Conservation (phyloP, 2,888 invertebrate species). For the Cephus nigrinus region DNA sequence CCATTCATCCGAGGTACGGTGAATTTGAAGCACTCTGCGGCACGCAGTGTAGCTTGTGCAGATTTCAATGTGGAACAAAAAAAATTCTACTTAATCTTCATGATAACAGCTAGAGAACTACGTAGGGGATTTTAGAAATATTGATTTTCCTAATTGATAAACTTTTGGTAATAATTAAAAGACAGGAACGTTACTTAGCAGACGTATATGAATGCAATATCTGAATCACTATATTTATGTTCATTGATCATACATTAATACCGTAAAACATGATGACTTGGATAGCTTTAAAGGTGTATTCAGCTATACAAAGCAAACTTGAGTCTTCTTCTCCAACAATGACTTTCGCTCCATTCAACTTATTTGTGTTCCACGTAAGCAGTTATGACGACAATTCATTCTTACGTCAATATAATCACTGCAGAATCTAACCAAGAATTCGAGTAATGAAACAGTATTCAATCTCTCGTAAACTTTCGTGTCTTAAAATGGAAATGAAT, state of each 20-base stretch:
- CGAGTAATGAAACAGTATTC: conserved; percentile 3
- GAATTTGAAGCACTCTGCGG: too few relatives aligned
- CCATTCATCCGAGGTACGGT: too few relatives aligned
- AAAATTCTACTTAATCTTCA: too few relatives aligned
- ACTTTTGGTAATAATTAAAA: neutral
- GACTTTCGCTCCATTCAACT: neutral
- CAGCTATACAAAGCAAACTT: neutral
- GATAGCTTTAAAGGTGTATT: too few relatives aligned
- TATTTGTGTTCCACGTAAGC: neutral
- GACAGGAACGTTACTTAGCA: neutral
- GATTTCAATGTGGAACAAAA: too few relatives aligned
- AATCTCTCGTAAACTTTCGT: conserved; percentile 2
- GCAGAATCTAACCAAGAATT: neutral
- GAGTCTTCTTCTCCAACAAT: neutral
- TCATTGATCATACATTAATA: neutral
- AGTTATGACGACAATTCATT: neutral
- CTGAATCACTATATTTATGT: neutral
- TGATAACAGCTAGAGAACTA: too few relatives aligned
- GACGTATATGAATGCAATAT: neutral
- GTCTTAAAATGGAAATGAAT: neutral
- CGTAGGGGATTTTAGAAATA: too few relatives aligned
- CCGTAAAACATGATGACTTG: neutral
- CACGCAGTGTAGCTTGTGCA: too few relatives aligned
- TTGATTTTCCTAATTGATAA: neutral
- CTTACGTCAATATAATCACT: neutral